Evolutionary conservation across 2,797 vertebrate species (phyloP).

Genomic region (Neosalanx taihuensis): DNA sequence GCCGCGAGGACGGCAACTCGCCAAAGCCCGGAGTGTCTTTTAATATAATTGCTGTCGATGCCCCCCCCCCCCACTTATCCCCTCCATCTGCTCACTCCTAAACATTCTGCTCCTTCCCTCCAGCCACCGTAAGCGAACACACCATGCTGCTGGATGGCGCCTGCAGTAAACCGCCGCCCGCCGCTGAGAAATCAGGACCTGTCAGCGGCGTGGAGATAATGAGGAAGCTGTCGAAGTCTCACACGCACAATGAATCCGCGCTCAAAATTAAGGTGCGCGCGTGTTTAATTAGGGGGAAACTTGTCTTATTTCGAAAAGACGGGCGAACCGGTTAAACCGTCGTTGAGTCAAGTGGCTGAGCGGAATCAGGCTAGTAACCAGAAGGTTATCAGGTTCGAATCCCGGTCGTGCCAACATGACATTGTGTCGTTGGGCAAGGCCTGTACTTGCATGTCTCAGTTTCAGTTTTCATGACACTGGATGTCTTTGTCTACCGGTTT

Average conservation of each 20-base stretch:
- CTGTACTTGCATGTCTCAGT: not conserved
- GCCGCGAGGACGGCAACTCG: not conserved
- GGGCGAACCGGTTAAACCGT: not conserved
- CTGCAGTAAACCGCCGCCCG: slow-evolving; percentile 83
- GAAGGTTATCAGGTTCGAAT: not conserved
- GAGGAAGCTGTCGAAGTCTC: slow-evolving; percentile 96
- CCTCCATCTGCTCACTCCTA: not conserved
- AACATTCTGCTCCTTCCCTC: slow-evolving; percentile 38
- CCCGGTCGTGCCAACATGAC: no score
- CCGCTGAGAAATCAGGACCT: slow-evolving; percentile 83
- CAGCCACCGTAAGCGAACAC: slow-evolving; percentile 97
- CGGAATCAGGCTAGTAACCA: no score
- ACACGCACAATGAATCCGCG: slow-evolving; percentile 90
- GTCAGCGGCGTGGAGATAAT: slow-evolving; percentile 97
- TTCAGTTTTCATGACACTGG: no score
- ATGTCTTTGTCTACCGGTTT: not conserved
- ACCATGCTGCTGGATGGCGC: slow-evolving; percentile 94
- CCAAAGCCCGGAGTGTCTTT: not conserved
- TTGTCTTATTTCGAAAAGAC: not conserved
- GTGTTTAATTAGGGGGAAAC: not conserved
- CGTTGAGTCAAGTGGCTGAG: no score
- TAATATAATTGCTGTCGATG: no score
- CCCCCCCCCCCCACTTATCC: no score
- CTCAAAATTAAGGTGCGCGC: slow-evolving; percentile 89
- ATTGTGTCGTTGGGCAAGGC: no score